These are phyloP conservation scores for Lycaon pictus DNA, from an alignment of 2,113 vertebrate species.

Conservation along the genomic window DNA sequence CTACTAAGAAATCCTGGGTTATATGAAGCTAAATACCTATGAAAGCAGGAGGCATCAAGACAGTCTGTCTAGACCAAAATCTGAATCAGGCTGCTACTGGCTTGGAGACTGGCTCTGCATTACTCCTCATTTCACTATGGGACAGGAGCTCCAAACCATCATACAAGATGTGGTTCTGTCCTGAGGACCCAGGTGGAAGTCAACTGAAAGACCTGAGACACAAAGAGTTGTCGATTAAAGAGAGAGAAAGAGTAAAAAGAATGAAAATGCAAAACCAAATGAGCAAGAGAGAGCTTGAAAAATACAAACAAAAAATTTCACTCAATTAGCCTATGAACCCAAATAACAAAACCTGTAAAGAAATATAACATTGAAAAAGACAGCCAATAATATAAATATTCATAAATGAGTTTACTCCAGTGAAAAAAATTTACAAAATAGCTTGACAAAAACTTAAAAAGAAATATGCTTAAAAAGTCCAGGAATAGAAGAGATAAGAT, in stretches of 20 bases:
- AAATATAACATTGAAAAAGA: constrained; percentile 17
- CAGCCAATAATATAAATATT: not conserved
- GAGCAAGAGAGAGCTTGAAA: not conserved
- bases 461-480: not conserved
- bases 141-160: not conserved
- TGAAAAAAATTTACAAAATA: constrained; percentile 47
- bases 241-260: not conserved
- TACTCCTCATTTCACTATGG: not conserved
- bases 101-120: not conserved
- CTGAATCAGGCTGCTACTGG: not conserved
- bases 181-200: not conserved
- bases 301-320: not conserved
- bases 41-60: not conserved
- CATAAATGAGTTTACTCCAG: not conserved
- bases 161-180: not conserved
- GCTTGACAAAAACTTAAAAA: constrained; percentile 34
- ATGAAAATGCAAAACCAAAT: not conserved
- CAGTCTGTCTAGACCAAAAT: not conserved
- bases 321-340: not conserved
- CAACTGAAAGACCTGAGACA: constrained; percentile 12
- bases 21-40: not conserved
- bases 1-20: constrained; percentile 7
- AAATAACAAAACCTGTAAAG: constrained; percentile 28
- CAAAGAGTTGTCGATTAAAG: not conserved
- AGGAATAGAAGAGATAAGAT: constrained; percentile 20